These are phyloP conservation scores for Brachyptera risi DNA, from an alignment of 2,888 invertebrate genomes.

Conservation along the genomic window DNA sequence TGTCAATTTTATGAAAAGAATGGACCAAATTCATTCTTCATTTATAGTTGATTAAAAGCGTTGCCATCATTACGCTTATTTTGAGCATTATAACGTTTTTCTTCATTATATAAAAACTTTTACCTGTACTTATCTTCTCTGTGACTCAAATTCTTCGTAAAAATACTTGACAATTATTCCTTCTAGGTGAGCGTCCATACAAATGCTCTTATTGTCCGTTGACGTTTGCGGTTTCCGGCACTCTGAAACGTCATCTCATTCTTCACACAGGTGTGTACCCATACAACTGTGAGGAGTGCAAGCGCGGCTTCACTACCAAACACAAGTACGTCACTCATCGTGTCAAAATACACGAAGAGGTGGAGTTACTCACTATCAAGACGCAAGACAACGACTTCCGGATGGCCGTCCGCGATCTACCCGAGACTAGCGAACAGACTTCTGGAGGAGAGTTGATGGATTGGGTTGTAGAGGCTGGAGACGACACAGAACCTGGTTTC, in stretches of 20 bases:
- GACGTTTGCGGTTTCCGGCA: constrained; percentile 45
- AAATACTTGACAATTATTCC: no score
- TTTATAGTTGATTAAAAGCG: no score
- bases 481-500: not conserved
- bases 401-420: not conserved
- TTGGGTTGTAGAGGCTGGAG: not conserved
- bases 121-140: no score
- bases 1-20: no score
- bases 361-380: constrained; percentile 23
- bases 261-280: constrained; percentile 35
- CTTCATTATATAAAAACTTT: no score
- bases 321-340: constrained; percentile 33
- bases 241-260: constrained; percentile 46
- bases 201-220: constrained; percentile 47
- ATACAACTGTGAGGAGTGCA: constrained; percentile 33
- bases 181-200: constrained; percentile 47
- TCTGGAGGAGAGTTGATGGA: not conserved
- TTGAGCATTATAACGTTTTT: no score
- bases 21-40: no score
- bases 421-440: not conserved
- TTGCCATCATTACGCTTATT: no score
- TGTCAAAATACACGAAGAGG: constrained; percentile 32
- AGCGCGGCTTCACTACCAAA: constrained; percentile 34
- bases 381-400: constrained; percentile 27
- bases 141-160: no score